Evolutionary conservation across 2,888 invertebrate species (phyloP).

Genomic region (Meteorus colon): DNA sequence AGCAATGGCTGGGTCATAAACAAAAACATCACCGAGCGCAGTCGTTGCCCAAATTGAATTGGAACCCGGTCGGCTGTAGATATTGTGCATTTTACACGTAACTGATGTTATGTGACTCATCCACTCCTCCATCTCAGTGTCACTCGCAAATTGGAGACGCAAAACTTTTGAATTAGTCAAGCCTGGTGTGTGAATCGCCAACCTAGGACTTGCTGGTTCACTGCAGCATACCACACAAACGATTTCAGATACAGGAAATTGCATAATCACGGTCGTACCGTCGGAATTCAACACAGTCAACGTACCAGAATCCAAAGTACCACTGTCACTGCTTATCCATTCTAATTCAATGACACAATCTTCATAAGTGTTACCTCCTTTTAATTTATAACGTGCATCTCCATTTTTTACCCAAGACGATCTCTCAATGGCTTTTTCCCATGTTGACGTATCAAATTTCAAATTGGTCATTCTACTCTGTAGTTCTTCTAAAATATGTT

Average conservation of each 20-base stretch:
- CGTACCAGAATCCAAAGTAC: constrained; percentile 82
- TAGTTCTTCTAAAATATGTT: constrained; percentile 82
- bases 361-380: constrained; percentile 76
- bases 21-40: constrained; percentile 86
- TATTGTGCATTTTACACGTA: constrained; percentile 82
- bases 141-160: constrained; percentile 85
- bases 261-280: constrained; percentile 83
- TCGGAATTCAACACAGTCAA: constrained; percentile 86
- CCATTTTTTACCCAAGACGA: constrained; percentile 91
- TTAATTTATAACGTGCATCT: constrained; percentile 80
- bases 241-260: constrained; percentile 85
- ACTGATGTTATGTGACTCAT: constrained; percentile 85
- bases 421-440: constrained; percentile 85
- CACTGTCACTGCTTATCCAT: constrained; percentile 81
- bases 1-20: constrained; percentile 83
- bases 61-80: constrained; percentile 81
- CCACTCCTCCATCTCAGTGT: constrained; percentile 93
- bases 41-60: constrained; percentile 87
- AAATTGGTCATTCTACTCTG: constrained; percentile 75
- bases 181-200: constrained; percentile 84
- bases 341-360: constrained; percentile 88
- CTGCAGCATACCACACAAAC: constrained; percentile 85
- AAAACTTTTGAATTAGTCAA: constrained; percentile 77
- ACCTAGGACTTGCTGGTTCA: constrained; percentile 85
- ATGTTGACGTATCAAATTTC: constrained; percentile 76